Evolutionary conservation across 2,113 vertebrate genomes (phyloP), one percentile per base, ranked within the genome.

Genomic region (Catharus bicknelli): DNA sequence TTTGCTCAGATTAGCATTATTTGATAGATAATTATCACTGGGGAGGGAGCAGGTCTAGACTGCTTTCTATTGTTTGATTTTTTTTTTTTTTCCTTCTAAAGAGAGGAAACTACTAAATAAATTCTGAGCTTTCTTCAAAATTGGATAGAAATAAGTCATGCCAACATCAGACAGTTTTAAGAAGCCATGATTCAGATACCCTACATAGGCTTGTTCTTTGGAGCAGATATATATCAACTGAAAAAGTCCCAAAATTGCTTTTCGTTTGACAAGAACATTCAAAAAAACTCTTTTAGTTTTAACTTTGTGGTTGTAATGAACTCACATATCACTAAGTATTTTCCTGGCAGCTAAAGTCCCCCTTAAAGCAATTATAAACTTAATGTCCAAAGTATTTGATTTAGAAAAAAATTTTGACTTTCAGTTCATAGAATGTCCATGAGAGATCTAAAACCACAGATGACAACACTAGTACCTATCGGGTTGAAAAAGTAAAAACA

Each of bases 401-500:
- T 68, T 68, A 83, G 19, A 48, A 72, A 90, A 90, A 29, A 29
- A 4, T 0, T 62, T 30, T 76, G 23, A 30, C 36, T 19, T 61
- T 45, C 51, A 66, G 20, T 34, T 47, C 47, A 72, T n/a, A 62
- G 23, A 45, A 88, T 11, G 2, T 40, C 15, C 27, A 23, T 2
- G 9, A 67, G 13, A 84, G 13, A 40, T 34, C 26, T 4, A 55
- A 68, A 67, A 68, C 16, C 5, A n/a, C 0, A 0, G 25, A 55
- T 55, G 16, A 54, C 27, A 77, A 58, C 48, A 27, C 29, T 47
- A 48, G 5, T 58, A 10, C 7, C 36, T 61, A 3, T 4, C 27
- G 20, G 10, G 62, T 16, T 19, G 36, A 55, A 61, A 66, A 36
- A 77, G 20, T 9, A 87, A 34, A 84, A 50, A 15, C 26, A 67